Evolutionary conservation across 2,797 vertebrate species (phyloP), one percentile per base, ranked within the genome.

Genomic region (Lophotriccus pileatus): DNA sequence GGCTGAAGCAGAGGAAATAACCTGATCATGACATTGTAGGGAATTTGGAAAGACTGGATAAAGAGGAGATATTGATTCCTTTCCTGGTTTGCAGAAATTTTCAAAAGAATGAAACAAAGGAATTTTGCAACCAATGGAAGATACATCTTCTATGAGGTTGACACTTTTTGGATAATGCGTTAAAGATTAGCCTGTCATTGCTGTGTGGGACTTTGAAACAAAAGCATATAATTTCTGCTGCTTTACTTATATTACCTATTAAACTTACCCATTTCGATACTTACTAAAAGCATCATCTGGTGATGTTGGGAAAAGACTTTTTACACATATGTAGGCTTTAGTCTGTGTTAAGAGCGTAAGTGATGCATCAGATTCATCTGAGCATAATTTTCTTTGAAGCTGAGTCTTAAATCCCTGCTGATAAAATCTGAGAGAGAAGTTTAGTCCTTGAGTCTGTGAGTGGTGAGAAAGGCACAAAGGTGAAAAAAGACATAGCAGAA

Each of bases 351-450:
- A 83, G 41, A 93, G 37, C 20, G 64, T 87, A 78, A 84, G 43
- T 60, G 82, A 59, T 78, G 32, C 34, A 36, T 79, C 67, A 79
- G 21, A 47, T 89, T 94, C 87, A 81, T 92, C 20, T 73, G 52
- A 90, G 32, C 63, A 60, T 82, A 78, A 91, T 91, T 95, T 90
- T 86, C 55, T 92, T 93, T 94, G 87, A 94, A 95, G 34, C 15
- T 22, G 73, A 76, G 63, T 46, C 70, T 82, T 86, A 91, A 93
- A 93, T 91, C 67, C 76, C 56, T 79, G 56, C 59, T 93, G 80
- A 86, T 73, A 91, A 47, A 90, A 86, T 82, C 44, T 84, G 59
- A 93, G 55, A 59, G 21, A 68, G 36, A 58, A 87, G 21, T 80
- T 84, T 86, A 94, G 87, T 79, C 55, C 76, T 89, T 86, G 50